Evolutionary conservation across 2,888 invertebrate genomes (phyloP), one percentile per base, ranked within the genome.

Genomic region (Cosmia pyralina): DNA sequence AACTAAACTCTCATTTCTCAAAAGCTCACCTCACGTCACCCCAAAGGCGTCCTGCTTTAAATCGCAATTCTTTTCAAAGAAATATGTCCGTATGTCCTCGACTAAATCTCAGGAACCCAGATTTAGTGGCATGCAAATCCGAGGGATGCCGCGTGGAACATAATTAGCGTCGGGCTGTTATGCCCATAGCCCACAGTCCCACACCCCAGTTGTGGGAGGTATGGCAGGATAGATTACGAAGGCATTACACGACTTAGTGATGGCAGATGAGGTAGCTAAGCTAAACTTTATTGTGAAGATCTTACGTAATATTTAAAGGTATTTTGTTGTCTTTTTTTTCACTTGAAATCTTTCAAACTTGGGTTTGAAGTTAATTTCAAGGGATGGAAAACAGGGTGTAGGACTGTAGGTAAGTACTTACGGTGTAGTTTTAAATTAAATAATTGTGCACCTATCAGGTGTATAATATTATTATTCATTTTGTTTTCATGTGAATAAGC

Each of bases 101-200:
- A 83, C 84, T 89, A 90, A 90, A 90, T 88, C 90, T 90, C 82
- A 85, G 86, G 59, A 72, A 76, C 69, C 87, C 89, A 90, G 90
- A 91, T 93, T 92, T 91, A 90, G 87, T 85, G 86, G 88, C 87
- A 88, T 88, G 89, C 89, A 91, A 93, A 92, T 92, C 91, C 92
- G 83, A 77, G 82, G 74, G 87, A 74, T 76, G 72, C 67, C 79
- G 72, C 83, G 88, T 84, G 87, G 83, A 85, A 85, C 88, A 88
- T 92, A 93, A 93, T 93, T 92, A 90, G 90, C 88, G 59, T 76
- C 82, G 78, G 85, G 85, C 83, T 88, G 85, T 86, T 84, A 84
- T 84, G 82, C 77, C 77, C 83, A 75, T 74, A 70, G 81, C 77
- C 77, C 82, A 75, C 75, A 71, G 70, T 59, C 72, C 77, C 80